Conservation (phyloP, 2,797 vertebrate genomes). For the Hypotaenidia okinawae region DNA sequence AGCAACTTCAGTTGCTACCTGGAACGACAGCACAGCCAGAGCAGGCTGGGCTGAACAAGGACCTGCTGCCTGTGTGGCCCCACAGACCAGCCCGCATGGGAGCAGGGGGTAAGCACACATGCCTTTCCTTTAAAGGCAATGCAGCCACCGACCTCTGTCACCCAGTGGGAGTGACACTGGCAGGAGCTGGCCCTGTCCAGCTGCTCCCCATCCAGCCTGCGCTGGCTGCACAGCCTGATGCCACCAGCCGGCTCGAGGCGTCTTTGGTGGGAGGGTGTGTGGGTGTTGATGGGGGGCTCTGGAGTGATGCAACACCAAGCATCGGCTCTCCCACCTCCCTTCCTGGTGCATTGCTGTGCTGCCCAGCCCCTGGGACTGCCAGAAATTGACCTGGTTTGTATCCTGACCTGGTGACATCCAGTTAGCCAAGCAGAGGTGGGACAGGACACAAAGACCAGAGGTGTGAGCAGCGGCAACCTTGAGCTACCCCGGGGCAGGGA, state of each 20-base stretch:
- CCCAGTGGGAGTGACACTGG: not conserved
- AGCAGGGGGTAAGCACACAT: not conserved
- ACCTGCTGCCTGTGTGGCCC: not conserved
- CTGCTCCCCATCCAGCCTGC: not conserved
- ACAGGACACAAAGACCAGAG: not conserved
- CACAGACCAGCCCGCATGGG: not conserved
- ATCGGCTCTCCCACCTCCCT: not conserved
- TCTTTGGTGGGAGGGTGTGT: not conserved
- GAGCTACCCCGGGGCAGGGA: not conserved
- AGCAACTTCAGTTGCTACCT: not conserved
- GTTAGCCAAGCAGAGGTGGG: not conserved
- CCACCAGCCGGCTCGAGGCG: not conserved
- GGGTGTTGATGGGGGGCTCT: not conserved
- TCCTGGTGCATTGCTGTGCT: not conserved
- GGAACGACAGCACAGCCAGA: not conserved
- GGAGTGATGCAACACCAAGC: not conserved
- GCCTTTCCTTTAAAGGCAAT: conserved; percentile 63
- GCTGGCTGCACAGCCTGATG: not conserved
- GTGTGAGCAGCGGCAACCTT: not conserved
- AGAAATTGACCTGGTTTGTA: not conserved
- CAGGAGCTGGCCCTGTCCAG: not conserved
- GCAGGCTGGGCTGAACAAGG: not conserved
- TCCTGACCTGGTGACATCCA: not conserved
- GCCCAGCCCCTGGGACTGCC: not conserved
- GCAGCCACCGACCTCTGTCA: not conserved